Evolutionary conservation across 2,888 invertebrate genomes (phyloP), one percentile per base, ranked within the genome.

Genomic region (Diaphora mendica): DNA sequence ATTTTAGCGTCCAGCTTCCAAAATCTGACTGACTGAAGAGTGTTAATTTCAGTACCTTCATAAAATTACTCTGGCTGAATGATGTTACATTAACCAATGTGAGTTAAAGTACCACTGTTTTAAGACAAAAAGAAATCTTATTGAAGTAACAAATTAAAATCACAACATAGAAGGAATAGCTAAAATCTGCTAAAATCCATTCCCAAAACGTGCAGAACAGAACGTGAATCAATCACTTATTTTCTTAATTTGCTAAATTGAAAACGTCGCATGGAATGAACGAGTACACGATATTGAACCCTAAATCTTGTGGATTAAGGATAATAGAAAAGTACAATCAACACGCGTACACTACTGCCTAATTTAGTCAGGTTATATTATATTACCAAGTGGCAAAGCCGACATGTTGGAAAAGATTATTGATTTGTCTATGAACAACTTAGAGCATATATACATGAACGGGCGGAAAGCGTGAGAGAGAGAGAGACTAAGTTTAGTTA

Each of bases 331-430:
- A 68, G n/a, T 35, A 51, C 8, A n/a, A 5, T 51, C 20, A 13
- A 51, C 2, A 20, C 15, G 23, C 2, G 23, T 13, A 23, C 39
- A n/a, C 33, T n/a, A 68, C 68, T 68, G 26, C n/a, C 15, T 1
- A 35, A 55, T 35, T 68, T 68, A 17, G 51, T 55, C 15, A 23
- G n/a, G 35, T 68, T 68, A 68, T 26, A 48, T 68, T 68, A 68
- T 26, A 48, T 44, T 30, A n/a, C 35, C 1, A 15, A 55, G 51
- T 68, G 55, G 68, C 35, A 55, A 30, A 48, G 35, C 68, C n/a
- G 51, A 39, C 68, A 51, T 68, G 15, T 51, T 68, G 7, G 30
- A 59, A 26, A 15, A 26, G 30, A 62, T 30, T 62, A 62, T 62
- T 62, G 17, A 62, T 62, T 62, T 62, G 62, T 62, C 62, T 62